These are phyloP conservation scores for Vultur gryphus DNA, from an alignment of 2,797 vertebrate species.

Conservation along the genomic window DNA sequence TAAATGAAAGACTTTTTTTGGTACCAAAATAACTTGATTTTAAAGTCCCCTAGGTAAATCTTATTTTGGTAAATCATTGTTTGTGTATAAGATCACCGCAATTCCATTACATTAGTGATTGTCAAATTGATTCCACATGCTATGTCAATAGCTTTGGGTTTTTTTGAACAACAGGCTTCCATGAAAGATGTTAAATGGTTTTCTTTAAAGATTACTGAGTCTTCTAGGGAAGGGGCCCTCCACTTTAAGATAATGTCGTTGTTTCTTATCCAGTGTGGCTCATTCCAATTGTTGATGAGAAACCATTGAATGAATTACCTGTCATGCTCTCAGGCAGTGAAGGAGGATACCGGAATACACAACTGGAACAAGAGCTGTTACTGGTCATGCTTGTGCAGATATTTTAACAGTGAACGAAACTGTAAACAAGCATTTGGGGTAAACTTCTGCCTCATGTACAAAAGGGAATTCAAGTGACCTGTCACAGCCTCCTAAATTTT, in stretches of 20 bases:
- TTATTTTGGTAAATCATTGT: conserved; percentile 69
- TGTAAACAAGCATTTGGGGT: neutral
- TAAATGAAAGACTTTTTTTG: conserved; percentile 70
- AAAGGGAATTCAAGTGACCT: neutral
- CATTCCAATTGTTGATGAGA: neutral
- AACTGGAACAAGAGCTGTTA: neutral
- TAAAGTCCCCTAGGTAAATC: conserved; percentile 63
- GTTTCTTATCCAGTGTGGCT: neutral
- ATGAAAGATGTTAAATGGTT: conserved; percentile 22
- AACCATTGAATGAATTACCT: neutral
- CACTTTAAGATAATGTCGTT: neutral
- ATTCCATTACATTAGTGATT: conserved; percentile 70
- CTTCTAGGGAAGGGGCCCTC: neutral
- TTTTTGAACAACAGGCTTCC: conserved; percentile 24
- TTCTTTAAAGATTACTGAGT: conserved; percentile 6
- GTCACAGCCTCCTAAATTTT: neutral
- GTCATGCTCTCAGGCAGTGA: neutral
- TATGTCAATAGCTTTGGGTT: conserved; percentile 44
- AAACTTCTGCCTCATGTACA: neutral
- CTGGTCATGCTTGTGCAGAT: neutral
- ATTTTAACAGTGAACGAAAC: neutral
- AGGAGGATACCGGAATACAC: neutral
- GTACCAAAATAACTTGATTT: conserved; percentile 74
- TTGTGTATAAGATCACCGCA: conserved; percentile 61
- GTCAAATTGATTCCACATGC: conserved; percentile 64